Percentiles rank a stretch among this genome's conserved stretches.
These are phyloP conservation scores for Sweltsa coloradensis DNA, from an alignment of 1,140 invertebrate genomes.

Conservation along the genomic window DNA sequence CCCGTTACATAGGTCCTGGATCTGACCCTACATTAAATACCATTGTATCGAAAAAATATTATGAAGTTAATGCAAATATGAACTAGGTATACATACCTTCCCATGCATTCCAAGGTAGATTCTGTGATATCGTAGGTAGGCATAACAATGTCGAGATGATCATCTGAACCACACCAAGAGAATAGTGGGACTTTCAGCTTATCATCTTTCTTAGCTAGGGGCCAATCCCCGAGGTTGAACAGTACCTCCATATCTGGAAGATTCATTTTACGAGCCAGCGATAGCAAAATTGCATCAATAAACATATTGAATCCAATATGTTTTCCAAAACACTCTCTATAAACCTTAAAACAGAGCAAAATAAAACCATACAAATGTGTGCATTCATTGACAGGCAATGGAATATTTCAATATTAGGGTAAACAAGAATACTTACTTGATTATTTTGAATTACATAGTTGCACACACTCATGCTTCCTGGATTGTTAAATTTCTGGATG, in stretches of 20 bases:
- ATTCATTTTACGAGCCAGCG: slow-evolving; percentile 65
- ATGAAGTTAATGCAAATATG: neutral
- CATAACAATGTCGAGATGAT: slow-evolving; percentile 78
- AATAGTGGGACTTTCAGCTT: slow-evolving; percentile 66
- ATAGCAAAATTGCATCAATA: slow-evolving; percentile 77
- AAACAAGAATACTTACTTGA: slow-evolving; percentile 36
- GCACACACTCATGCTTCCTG: slow-evolving; percentile 73
- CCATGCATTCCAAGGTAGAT: slow-evolving; percentile 82
- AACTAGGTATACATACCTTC: slow-evolving; percentile 42
- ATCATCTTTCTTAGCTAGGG: slow-evolving; percentile 45
- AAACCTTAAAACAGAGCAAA: slow-evolving; percentile 49
- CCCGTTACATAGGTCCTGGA: no score
- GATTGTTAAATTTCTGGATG: slow-evolving; percentile 49
- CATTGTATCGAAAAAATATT: neutral
- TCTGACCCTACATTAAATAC: no score
- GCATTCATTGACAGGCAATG: slow-evolving; percentile 8
- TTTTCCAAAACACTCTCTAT: slow-evolving; percentile 82
- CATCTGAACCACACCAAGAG: slow-evolving; percentile 88
- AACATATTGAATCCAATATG: slow-evolving; percentile 96
- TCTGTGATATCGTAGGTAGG: slow-evolving; percentile 94
- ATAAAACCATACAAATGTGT: neutral
- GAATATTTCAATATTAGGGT: slow-evolving; percentile 10
- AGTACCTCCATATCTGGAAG: slow-evolving; percentile 86
- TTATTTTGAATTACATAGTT: slow-evolving; percentile 83
- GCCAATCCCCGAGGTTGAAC: slow-evolving; percentile 93